phyloP scores from a whole-genome alignment of 2,888 invertebrate genomes.

The Tipula lateralis region DNA sequence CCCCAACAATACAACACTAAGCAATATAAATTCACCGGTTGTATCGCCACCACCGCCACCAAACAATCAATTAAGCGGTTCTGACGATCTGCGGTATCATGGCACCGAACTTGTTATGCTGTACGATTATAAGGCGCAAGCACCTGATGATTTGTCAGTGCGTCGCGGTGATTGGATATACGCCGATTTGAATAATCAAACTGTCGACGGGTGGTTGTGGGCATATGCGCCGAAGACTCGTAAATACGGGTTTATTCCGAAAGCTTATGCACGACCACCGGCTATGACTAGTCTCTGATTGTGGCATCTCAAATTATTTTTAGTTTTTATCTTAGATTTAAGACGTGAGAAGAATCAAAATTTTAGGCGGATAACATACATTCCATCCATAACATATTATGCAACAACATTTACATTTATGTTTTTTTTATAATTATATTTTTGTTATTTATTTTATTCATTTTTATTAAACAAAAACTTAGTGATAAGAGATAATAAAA shows the following conservation, averaged over 20 bases:
- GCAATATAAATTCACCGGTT: slow-evolving; percentile 19
- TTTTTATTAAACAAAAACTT: slow-evolving; percentile 3
- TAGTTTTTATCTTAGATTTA: not conserved
- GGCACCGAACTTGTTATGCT: slow-evolving; percentile 91
- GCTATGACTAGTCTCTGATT: slow-evolving; percentile 70
- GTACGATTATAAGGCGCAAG: slow-evolving; percentile 93
- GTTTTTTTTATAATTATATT: slow-evolving; percentile 12
- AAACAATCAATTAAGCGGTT: slow-evolving; percentile 36
- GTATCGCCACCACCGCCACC: slow-evolving; percentile 19
- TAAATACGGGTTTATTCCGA: slow-evolving; percentile 92
- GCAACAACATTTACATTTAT: not conserved
- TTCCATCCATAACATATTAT: not conserved
- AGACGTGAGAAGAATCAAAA: slow-evolving; percentile 14
- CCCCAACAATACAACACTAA: not conserved
- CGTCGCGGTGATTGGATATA: slow-evolving; percentile 92
- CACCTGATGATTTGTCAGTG: slow-evolving; percentile 87
- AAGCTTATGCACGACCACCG: slow-evolving; percentile 87
- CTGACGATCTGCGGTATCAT: slow-evolving; percentile 70
- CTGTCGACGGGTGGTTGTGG: slow-evolving; percentile 93
- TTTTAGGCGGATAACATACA: not conserved
- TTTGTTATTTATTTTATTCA: slow-evolving; percentile 24
- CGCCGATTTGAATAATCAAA: slow-evolving; percentile 88
- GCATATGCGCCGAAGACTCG: slow-evolving; percentile 88
- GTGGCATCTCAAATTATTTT: not conserved
- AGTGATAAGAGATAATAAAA: not conserved